Conservation (phyloP, 2,888 invertebrate species). For the Monopis laevigella region DNA sequence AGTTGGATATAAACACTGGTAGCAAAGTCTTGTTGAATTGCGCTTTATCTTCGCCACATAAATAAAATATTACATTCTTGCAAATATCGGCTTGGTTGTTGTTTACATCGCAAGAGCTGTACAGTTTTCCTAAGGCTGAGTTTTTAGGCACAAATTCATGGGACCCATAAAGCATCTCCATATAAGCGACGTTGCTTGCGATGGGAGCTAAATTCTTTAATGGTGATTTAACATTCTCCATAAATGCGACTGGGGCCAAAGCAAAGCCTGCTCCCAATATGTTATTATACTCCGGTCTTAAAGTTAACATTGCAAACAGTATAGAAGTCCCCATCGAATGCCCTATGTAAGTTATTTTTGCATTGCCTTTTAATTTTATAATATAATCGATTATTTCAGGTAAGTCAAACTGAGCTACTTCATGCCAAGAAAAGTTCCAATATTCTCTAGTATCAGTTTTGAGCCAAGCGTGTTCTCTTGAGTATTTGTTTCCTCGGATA, state of each 20-base stretch:
- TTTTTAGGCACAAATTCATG: slow-evolving; percentile 78
- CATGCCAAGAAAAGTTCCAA: slow-evolving; percentile 86
- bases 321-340: slow-evolving; percentile 92
- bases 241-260: slow-evolving; percentile 74
- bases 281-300: slow-evolving; percentile 72
- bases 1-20: slow-evolving; percentile 74
- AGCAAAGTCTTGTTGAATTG: slow-evolving; percentile 75
- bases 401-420: slow-evolving; percentile 87
- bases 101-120: slow-evolving; percentile 63
- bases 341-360: slow-evolving; percentile 76
- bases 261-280: slow-evolving; percentile 72
- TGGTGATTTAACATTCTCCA: slow-evolving; percentile 72
- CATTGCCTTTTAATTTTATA: slow-evolving; percentile 33
- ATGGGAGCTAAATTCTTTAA: slow-evolving; percentile 73
- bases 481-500: slow-evolving; percentile 81
- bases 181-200: slow-evolving; percentile 64
- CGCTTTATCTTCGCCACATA: slow-evolving; percentile 75
- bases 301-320: slow-evolving; percentile 75
- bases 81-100: slow-evolving; percentile 69
- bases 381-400: slow-evolving; percentile 83
- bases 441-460: slow-evolving; percentile 68
- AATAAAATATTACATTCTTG: slow-evolving; percentile 74
- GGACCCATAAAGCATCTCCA: slow-evolving; percentile 71
- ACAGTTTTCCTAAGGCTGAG: slow-evolving; percentile 64
- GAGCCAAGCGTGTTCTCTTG: slow-evolving; percentile 68